Conservation (phyloP, 1,140 invertebrate species). For the Phocides pigmalion region DNA sequence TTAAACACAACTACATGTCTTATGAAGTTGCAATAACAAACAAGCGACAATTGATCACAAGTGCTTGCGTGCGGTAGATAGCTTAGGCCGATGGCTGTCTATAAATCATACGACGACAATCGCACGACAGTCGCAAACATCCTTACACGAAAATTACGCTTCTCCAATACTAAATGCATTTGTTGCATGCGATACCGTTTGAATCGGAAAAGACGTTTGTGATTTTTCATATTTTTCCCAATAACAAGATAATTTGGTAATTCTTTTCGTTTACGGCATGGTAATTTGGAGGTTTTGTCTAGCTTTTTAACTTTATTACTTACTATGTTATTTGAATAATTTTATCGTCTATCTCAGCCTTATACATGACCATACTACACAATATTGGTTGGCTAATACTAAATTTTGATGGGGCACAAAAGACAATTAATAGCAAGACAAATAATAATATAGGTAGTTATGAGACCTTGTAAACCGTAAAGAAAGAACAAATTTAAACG, state of each 20-base stretch:
- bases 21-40: constrained; percentile 28
- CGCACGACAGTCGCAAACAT: constrained; percentile 63
- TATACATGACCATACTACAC: too few species aligned
- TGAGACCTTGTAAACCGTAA: too few species aligned
- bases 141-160: constrained; percentile 77
- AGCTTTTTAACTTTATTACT: too few species aligned
- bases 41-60: constrained; percentile 64
- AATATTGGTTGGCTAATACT: too few species aligned
- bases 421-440: too few species aligned
- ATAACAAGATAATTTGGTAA: constrained; percentile 16
- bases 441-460: too few species aligned
- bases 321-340: too few species aligned
- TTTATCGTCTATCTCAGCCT: too few species aligned
- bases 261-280: constrained; percentile 16
- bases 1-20: constrained; percentile 10
- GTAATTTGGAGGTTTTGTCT: not conserved
- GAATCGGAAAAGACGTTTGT: constrained; percentile 2
- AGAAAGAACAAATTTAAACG: too few species aligned
- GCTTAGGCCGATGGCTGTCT: constrained; percentile 43
- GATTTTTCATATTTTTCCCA: constrained; percentile 24
- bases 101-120: constrained; percentile 70
- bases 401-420: too few species aligned
- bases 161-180: constrained; percentile 66
- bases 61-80: constrained; percentile 61
- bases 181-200: constrained; percentile 62